Evolutionary conservation across 2,797 vertebrate species (phyloP).

Genomic region (Cetoscarus ocellatus): DNA sequence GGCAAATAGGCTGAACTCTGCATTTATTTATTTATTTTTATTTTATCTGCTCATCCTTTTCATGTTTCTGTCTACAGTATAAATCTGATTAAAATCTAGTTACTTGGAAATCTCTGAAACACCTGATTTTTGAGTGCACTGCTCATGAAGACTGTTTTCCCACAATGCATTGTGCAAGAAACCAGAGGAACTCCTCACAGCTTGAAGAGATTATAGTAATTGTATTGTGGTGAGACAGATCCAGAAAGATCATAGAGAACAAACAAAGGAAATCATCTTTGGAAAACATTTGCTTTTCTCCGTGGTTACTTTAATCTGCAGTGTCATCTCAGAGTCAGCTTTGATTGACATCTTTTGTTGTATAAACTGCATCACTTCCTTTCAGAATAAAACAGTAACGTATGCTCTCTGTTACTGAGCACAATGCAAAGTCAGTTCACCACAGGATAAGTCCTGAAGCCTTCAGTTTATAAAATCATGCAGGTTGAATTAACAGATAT

Average conservation of each 20-base stretch:
- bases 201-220: conserved; percentile 29
- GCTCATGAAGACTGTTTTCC: background rate
- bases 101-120: background rate
- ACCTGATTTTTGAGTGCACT: background rate
- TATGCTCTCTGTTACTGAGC: background rate
- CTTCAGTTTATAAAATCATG: background rate
- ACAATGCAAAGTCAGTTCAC: background rate
- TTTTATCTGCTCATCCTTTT: no score
- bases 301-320: conserved; percentile 1
- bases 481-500: background rate
- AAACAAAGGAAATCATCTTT: conserved; percentile 22
- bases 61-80: no score
- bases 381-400: background rate
- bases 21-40: no score
- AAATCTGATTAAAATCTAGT: no score
- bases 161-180: conserved; percentile 22
- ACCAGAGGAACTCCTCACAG: conserved; percentile 24
- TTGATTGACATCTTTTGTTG: background rate
- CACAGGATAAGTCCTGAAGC: background rate
- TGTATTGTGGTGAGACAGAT: conserved; percentile 19
- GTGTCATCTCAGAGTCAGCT: conserved; percentile 2
- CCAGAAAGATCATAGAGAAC: conserved; percentile 12
- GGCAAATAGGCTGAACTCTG: no score
- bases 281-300: conserved; percentile 17
- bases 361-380: background rate